phyloP scores from a whole-genome alignment of 2,888 invertebrate genomes.

The Philonicus albiceps region DNA sequence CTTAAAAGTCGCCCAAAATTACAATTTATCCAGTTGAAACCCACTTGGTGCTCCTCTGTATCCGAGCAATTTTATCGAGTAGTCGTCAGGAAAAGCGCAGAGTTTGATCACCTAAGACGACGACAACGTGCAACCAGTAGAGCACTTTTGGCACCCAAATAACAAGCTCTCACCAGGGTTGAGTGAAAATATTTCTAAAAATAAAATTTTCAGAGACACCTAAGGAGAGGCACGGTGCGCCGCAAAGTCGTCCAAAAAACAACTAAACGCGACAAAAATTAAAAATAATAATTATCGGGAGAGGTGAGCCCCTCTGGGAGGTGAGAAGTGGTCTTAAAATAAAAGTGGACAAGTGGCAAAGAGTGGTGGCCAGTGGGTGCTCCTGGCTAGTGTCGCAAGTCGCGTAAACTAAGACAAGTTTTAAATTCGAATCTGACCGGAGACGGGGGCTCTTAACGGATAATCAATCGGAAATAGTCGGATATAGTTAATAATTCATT shows the following conservation, averaged over 20 bases:
- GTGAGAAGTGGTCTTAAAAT: background rate
- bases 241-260: background rate
- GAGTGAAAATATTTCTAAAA: slow-evolving; percentile 35
- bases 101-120: slow-evolving; percentile 16
- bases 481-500: background rate
- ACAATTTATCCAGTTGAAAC: background rate
- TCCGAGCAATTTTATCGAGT: background rate
- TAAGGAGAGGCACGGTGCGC: background rate
- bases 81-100: slow-evolving; percentile 4
- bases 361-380: background rate
- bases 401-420: background rate
- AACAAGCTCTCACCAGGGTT: slow-evolving; percentile 30
- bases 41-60: background rate
- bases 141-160: slow-evolving; percentile 30
- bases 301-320: background rate
- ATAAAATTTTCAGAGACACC: slow-evolving; percentile 11
- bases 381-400: background rate
- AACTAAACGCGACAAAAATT: slow-evolving; percentile 32
- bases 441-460: background rate
- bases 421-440: background rate
- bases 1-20: background rate
- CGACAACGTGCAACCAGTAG: slow-evolving; percentile 22
- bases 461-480: background rate
- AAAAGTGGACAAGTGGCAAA: slow-evolving; percentile 1
- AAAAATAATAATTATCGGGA: slow-evolving; percentile 16